Evolutionary conservation across 2,888 invertebrate genomes (phyloP).

Genomic region (Autographa pulchrina): DNA sequence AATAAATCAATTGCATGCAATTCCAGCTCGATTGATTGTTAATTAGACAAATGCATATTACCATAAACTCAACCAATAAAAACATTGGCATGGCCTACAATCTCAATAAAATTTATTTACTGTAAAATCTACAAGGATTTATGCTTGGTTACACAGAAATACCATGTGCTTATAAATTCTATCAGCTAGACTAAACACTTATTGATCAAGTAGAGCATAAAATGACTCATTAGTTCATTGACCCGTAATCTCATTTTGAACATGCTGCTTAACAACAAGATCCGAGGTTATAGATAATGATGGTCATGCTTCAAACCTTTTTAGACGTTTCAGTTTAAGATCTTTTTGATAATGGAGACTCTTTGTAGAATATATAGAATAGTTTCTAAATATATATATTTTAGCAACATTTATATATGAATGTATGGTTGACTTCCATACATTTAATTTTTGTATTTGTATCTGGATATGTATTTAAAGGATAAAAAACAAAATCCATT

Average conservation of each 20-base stretch:
- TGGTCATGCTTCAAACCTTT: background rate
- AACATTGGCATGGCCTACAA: background rate
- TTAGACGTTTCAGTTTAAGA: background rate
- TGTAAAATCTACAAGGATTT: constrained; percentile 18
- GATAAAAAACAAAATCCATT: too few species aligned
- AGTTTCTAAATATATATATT: too few species aligned
- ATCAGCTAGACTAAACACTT: constrained; percentile 48
- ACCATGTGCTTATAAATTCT: constrained; percentile 38
- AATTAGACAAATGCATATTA: background rate
- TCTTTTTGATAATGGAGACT: too few species aligned
- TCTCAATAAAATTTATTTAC: background rate
- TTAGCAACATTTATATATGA: too few species aligned
- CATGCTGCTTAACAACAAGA: constrained; percentile 32
- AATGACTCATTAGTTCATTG: constrained; percentile 82
- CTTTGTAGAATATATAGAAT: too few species aligned
- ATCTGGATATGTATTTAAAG: too few species aligned
- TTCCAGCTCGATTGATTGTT: background rate
- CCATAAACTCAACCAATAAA: background rate
- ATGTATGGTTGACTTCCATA: too few species aligned
- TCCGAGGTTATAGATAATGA: constrained; percentile 31
- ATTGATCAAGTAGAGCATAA: constrained; percentile 77
- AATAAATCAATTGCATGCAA: background rate
- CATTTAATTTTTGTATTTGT: too few species aligned
- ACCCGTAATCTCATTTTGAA: constrained; percentile 69
- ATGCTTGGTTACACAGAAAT: constrained; percentile 39